A percentile compares a stretch with the other conserved stretches of the same genome.
phyloP scores from a whole-genome alignment of 2,888 invertebrate species.

The Rhogogaster chlorosoma region DNA sequence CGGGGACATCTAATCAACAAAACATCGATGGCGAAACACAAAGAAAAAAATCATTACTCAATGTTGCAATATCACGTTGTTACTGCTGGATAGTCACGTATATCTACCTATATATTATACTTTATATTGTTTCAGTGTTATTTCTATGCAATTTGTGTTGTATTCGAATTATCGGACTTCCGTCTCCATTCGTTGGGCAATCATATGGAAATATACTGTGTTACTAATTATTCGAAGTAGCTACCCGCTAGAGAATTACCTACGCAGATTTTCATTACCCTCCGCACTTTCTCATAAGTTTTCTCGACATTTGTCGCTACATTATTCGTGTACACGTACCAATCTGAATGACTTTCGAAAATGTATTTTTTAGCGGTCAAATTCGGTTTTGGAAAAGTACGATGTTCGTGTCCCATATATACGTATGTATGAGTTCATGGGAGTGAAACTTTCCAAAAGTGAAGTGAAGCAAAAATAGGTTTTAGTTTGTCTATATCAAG shows the following conservation, averaged over 20 bases:
- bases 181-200: slow-evolving; percentile 13
- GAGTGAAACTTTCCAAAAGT: slow-evolving; percentile 37
- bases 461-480: background rate
- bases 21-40: slow-evolving; percentile 30
- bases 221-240: background rate
- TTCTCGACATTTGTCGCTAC: background rate
- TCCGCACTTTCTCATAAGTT: background rate
- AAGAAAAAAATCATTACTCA: slow-evolving; percentile 6
- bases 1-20: slow-evolving; percentile 35
- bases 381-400: slow-evolving; percentile 4
- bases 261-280: slow-evolving; percentile 15
- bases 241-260: background rate
- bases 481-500: background rate
- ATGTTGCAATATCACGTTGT: slow-evolving; percentile 1
- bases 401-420: background rate
- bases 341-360: background rate
- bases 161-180: background rate
- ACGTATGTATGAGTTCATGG: background rate
- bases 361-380: background rate
- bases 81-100: slow-evolving; percentile 22
- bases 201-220: slow-evolving; percentile 7
- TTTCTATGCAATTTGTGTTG: slow-evolving; percentile 21
- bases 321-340: slow-evolving; percentile 10
- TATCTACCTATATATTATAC: background rate
- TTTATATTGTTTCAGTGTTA: slow-evolving; percentile 15